A percentile compares a stretch with the other conserved stretches of the same genome.
These are phyloP conservation scores for Peromyscus eremicus DNA, from an alignment of 2,797 vertebrate species.

Conservation along the genomic window DNA sequence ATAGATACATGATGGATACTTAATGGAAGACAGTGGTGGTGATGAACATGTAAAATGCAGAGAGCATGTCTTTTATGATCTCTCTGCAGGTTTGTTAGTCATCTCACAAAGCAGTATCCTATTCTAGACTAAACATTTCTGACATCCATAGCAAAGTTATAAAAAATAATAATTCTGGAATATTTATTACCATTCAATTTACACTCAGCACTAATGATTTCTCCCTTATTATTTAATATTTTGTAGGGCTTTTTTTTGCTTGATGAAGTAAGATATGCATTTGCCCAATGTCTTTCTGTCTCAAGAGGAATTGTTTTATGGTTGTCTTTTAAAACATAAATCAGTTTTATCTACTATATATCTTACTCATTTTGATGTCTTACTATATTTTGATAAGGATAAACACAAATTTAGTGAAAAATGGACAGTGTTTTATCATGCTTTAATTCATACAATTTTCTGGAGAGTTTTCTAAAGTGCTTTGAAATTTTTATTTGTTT, in stretches of 20 bases:
- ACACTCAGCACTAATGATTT: background rate
- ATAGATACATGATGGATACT: constrained; percentile 47
- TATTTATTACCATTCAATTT: background rate
- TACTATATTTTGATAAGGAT: background rate
- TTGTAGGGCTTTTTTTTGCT: background rate
- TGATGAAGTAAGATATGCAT: background rate
- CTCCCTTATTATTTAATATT: background rate
- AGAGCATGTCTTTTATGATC: background rate
- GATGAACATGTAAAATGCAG: background rate
- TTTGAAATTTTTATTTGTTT: background rate
- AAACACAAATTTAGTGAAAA: background rate
- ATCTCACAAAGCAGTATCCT: background rate
- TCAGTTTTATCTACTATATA: background rate
- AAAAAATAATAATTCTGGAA: background rate
- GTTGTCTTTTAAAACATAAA: background rate
- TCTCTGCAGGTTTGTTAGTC: background rate
- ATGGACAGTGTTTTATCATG: background rate
- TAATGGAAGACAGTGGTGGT: constrained; percentile 43
- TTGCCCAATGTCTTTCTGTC: background rate
- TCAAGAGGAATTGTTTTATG: background rate
- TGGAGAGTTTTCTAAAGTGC: background rate
- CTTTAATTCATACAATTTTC: background rate
- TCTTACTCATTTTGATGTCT: background rate
- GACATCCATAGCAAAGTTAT: background rate
- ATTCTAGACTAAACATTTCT: background rate